These are phyloP conservation scores for Eupleurogrammus muticus DNA, from an alignment of 2,797 vertebrate genomes.

Conservation along the genomic window DNA sequence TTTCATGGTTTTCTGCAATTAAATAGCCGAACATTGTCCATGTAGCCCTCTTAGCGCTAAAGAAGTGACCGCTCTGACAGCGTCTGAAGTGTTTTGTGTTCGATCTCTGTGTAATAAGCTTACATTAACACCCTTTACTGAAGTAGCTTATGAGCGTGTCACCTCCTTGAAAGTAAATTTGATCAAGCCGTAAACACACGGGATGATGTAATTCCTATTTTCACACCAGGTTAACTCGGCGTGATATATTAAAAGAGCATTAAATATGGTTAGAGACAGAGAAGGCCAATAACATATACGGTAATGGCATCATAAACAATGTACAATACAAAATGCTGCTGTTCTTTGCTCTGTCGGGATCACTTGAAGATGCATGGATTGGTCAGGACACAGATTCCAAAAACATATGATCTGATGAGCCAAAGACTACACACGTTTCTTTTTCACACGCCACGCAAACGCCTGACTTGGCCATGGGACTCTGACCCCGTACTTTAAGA, in stretches of 20 bases:
- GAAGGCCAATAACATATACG: not conserved
- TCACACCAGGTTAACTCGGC: not conserved
- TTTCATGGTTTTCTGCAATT: conserved; percentile 33
- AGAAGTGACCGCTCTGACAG: conserved; percentile 23
- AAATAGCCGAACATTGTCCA: conserved; percentile 7
- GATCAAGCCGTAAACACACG: conserved; percentile 51
- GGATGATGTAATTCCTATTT: conserved; percentile 12
- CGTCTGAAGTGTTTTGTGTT: conserved; percentile 59
- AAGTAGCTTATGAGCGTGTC: conserved; percentile 54
- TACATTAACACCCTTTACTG: conserved; percentile 67
- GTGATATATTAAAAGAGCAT: not conserved
- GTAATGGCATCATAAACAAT: conserved; percentile 1
- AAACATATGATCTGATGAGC: not conserved
- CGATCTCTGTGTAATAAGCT: conserved; percentile 65
- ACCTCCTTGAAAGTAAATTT: conserved; percentile 62
- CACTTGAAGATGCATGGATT: not conserved
- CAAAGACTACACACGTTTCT: not conserved
- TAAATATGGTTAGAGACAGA: conserved; percentile 6
- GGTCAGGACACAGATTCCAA: not conserved
- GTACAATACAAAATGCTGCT: not conserved
- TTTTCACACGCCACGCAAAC: conserved; percentile 9
- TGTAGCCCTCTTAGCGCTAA: conserved; percentile 3
- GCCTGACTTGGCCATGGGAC: conserved; percentile 38
- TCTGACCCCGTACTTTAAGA: conserved; percentile 40
- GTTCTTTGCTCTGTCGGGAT: not conserved